Conservation (phyloP, 2,113 vertebrate genomes). For the Pipa parva region DNA sequence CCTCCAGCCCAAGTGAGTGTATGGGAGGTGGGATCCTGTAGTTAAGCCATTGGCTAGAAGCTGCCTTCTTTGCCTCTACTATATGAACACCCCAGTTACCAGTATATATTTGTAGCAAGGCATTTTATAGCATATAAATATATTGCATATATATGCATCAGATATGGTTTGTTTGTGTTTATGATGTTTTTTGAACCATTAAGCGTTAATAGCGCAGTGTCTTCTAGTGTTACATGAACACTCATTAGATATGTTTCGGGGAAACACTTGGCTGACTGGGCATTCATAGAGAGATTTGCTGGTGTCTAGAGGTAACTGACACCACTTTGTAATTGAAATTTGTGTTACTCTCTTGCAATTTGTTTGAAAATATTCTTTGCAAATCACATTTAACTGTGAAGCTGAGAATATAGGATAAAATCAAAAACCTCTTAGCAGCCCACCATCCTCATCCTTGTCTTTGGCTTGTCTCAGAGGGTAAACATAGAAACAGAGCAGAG, state of each 20-base stretch:
- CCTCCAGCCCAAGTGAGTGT: no score
- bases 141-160: no score
- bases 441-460: neutral
- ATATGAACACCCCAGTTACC: no score
- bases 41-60: no score
- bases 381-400: constrained; percentile 53
- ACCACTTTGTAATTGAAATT: constrained; percentile 41
- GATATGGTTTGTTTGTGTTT: no score
- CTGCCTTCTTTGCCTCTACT: no score
- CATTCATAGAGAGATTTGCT: constrained; percentile 44
- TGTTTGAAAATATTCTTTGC: constrained; percentile 44
- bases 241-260: constrained; percentile 51
- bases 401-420: constrained; percentile 40
- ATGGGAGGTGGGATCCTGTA: no score
- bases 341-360: constrained; percentile 47
- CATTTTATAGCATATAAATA: no score
- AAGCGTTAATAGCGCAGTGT: constrained; percentile 49
- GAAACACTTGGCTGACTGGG: constrained; percentile 52
- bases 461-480: neutral
- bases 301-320: constrained; percentile 47
- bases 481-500: no score
- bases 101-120: no score
- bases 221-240: constrained; percentile 52
- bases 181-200: constrained; percentile 50
- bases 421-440: neutral